Evolutionary conservation across 2,888 invertebrate species (phyloP).

Genomic region (Dysmachus trigonus): DNA sequence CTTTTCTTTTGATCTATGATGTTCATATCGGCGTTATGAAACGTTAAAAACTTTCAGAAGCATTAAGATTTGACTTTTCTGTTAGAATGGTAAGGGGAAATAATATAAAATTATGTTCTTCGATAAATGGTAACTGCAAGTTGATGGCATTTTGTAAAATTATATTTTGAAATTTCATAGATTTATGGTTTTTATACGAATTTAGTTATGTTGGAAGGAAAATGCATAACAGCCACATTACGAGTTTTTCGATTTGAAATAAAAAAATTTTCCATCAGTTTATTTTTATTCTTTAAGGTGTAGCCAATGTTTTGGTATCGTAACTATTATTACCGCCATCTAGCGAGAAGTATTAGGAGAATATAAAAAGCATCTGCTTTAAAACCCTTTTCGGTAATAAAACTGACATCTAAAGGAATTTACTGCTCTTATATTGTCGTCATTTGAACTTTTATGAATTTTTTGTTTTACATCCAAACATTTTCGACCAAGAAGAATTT

Average conservation of each 20-base stretch:
- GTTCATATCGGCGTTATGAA: not conserved
- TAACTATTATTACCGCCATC: not conserved
- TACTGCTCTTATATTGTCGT: not conserved
- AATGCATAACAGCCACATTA: too few relatives aligned
- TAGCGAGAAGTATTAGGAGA: not conserved
- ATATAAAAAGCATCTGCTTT: not conserved
- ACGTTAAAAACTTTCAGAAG: not conserved
- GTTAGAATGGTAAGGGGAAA: not conserved
- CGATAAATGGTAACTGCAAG: not conserved
- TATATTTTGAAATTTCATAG: not conserved
- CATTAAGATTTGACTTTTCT: not conserved
- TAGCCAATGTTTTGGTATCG: not conserved
- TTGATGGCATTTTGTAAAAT: not conserved
- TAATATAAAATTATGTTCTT: not conserved
- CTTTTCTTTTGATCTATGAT: not conserved
- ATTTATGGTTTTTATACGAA: too few relatives aligned
- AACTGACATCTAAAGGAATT: not conserved
- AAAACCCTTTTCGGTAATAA: not conserved
- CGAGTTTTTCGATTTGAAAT: not conserved
- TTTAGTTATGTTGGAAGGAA: too few relatives aligned
- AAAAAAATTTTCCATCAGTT: not conserved
- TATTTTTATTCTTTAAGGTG: not conserved
- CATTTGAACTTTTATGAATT: not conserved
- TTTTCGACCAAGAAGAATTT: not conserved
- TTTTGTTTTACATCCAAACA: not conserved